Base-by-base conservation (phyloP, 1,140 invertebrate species). In the Eulimnadia texana region DNA sequence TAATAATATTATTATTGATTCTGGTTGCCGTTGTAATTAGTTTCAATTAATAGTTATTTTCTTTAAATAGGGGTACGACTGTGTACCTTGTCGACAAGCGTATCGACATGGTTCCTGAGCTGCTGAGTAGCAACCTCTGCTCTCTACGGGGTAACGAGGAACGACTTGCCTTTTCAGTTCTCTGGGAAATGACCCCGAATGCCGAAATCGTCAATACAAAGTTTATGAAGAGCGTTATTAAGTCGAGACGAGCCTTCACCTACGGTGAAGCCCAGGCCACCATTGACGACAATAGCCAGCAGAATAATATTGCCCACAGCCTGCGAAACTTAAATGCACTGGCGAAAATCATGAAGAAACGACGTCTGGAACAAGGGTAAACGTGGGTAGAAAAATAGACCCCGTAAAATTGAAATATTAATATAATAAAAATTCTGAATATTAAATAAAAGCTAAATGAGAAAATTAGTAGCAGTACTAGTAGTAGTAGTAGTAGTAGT, bases 231-330 rank as follows among this genome's bases (percentile, higher is more conserved):
- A 94, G 90, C 66, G 84, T 99, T 23, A 99, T 99, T 63, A 69
- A 74, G 51, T 91, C 89, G 0, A 80, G 85, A 70, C 81, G 82
- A 53, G 90, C 93, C 1, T 83, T 98, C 79, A 98, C 93, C 1
- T 98, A 98, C 72, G 90, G 90, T 67, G 86, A 97, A 74, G 95
- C 94, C 0, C 95, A 98, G 73, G 74, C 90, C 51, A 84, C 82
- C 63, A 97, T 98, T 60, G 93, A 98, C 72, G 91, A 95, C 67
- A 67, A 74, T 2, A 76, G 72, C 0, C 81, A 86, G 61, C 77
- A 83, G 13, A 85, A 91, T 74, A 75, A 80, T 3, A 70, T 97
- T 1, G 84, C 93, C 0, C 66, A 77, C 28, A 90, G 90, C 3
- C 73, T 98, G 19, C 76, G 93, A 62, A 73, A 79, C 49, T 77